Base-by-base conservation (phyloP, 2,888 invertebrate genomes). In the Agonopterix alstromeriana region DNA sequence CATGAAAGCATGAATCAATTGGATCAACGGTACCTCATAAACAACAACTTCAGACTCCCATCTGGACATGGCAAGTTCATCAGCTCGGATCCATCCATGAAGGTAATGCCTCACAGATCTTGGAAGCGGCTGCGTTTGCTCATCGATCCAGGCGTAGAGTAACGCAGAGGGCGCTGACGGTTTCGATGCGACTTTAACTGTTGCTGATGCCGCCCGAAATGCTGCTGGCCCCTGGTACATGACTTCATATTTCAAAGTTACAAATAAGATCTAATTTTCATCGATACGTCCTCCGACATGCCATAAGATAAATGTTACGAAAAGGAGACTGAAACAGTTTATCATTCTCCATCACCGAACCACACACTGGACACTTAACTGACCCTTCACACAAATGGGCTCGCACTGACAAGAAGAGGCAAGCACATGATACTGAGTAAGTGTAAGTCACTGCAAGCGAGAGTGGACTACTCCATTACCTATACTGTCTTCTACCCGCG, bases 111-210 rank as follows among this genome's bases (percentile, higher is more conserved):
- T 65, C 1, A 73, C 79, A 1, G 87, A 86, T 42, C 81, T 61
- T 0, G 86, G 86, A 9, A 88, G 53, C 0, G 87, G 86, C 49
- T 87, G 87, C 0, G 76, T 78, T 54, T 88, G 85, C 0, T 84
- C 82, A 36, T 88, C 87, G 1, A 70, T 51, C 87, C 87, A 84
- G 27, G 27, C 5, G 27, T 0, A 62, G 36, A 8, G 12, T 8
- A 11, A 9, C 12, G 1, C 12, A n/a, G 38, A 9, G 9, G 38
- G n/a, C 3, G 2, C 38, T 38, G 9, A n/a, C 3, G 38, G 38
- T n/a, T 38, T 38, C 38, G 38, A n/a, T 5, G 38, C 8, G 38
- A 9, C 38, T 38, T 38, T 38, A 3, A n/a, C 10, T 9, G 35
- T 56, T 66, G 45, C 56, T 38, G 1, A 38, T 0, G 63, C 55